A percentile compares a stretch with the other conserved stretches of the same genome.
phyloP scores from a whole-genome alignment of 2,797 vertebrate genomes.

The Microchirus variegatus region DNA sequence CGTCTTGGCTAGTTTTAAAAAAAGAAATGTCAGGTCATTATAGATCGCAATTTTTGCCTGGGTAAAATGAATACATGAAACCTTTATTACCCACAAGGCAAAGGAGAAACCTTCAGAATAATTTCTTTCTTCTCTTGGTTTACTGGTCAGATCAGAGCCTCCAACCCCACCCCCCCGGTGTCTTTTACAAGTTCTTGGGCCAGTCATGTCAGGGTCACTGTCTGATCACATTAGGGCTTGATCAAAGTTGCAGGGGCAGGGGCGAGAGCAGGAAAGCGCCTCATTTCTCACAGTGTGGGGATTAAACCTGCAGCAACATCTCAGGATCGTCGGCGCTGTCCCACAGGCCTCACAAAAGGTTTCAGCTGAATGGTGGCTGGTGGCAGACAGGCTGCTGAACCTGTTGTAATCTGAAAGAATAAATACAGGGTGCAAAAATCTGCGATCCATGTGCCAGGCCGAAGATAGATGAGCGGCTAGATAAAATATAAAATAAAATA shows the following conservation, averaged over 20 bases:
- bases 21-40: constrained; percentile 87
- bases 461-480: constrained; percentile 70
- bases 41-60: constrained; percentile 82
- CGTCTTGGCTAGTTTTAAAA: constrained; percentile 78
- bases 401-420: constrained; percentile 74
- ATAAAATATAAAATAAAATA: constrained; percentile 70
- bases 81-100: constrained; percentile 87
- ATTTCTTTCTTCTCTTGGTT: constrained; percentile 75
- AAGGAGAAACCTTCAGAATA: constrained; percentile 76
- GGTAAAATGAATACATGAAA: constrained; percentile 88
- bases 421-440: constrained; percentile 63
- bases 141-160: constrained; percentile 73
- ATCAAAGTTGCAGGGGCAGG: constrained; percentile 80
- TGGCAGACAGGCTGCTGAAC: constrained; percentile 52
- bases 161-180: constrained; percentile 11
- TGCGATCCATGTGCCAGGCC: constrained; percentile 49
- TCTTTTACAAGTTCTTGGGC: constrained; percentile 73
- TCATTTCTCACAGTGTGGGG: constrained; percentile 77
- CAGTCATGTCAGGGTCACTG: constrained; percentile 82
- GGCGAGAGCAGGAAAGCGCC: constrained; percentile 65
- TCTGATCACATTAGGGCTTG: constrained; percentile 81
- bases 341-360: constrained; percentile 53
- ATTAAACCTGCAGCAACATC: constrained; percentile 77
- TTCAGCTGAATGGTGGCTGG: constrained; percentile 58
- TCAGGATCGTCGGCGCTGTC: constrained; percentile 58